Conservation (phyloP, 2,113 vertebrate genomes). For the Eidolon helvum region DNA sequence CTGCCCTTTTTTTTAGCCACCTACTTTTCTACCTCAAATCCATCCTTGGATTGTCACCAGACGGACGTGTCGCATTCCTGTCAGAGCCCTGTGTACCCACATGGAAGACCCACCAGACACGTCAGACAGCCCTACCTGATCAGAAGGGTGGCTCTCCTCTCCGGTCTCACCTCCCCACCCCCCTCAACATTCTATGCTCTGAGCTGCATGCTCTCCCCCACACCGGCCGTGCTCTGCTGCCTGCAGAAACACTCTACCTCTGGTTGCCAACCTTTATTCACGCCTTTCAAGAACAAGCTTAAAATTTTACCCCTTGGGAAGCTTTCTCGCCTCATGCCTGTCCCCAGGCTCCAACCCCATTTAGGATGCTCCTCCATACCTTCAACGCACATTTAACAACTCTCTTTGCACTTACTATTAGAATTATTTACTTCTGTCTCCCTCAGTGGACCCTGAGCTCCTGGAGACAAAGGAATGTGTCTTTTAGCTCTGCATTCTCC, state of each 20-base stretch:
- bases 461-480: accelerated
- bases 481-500: background rate
- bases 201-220: background rate
- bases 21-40: background rate
- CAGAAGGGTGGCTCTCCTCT: accelerated
- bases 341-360: background rate
- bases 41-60: accelerated
- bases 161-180: too few relatives aligned
- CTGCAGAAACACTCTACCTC: background rate
- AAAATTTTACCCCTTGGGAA: background rate
- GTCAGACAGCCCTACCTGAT: accelerated
- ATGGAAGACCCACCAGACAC: accelerated
- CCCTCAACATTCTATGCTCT: accelerated
- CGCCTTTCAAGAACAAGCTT: background rate
- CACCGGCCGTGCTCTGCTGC: background rate
- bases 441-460: background rate
- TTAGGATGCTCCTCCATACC: background rate
- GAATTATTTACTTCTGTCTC: too few relatives aligned
- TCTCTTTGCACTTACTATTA: background rate
- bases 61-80: background rate
- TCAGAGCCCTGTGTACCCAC: accelerated
- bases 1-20: accelerated
- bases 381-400: background rate
- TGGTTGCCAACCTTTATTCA: background rate
- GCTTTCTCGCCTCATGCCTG: background rate